Evolutionary conservation across 92 coral and sea anemone species (phyloP), one percentile per base, ranked within the genome.

Genomic region (Chrysogorgia sp.): DNA sequence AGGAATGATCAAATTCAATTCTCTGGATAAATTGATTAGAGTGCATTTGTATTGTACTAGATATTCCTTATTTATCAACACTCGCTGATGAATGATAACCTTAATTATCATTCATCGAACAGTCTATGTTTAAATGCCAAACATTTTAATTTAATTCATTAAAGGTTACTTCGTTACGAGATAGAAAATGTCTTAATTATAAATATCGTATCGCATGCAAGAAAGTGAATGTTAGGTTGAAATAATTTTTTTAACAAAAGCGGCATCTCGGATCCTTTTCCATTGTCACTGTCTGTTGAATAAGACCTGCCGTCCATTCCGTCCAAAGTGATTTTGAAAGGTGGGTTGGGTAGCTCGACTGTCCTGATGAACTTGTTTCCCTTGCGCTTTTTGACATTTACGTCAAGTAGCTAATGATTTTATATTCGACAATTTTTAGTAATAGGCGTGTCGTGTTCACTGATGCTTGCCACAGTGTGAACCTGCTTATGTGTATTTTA

Each of bases 361-460:
- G 45, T n/a, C 79, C 29, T 23, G 30, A 34, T 14, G 50, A 72
- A 72, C 55, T 72, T 71, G 77, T 71, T 49, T 49, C 29, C 31
- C 50, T 34, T n/a, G n/a, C 79, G 20, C 65, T 32, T 53, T 52
- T 17, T 72, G 79, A 72, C 79, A 72, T 72, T 72, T 72, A 72
- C 28, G 79, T 72, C 79, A 72, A 48, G 79, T 30, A 72, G 23
- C 40, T 72, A 59, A 72, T 72, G 79, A 72, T 72, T 72, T 72
- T 72, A 2, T 64, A 53, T 56, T 72, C 79, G 31, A 56, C 79
- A 26, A 45, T 19, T 29, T 61, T 52, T 57, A 3, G 6, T 23
- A 41, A 30, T 32, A 72, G 79, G 64, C 65, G 79, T 52, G 79
- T n/a, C 79, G 23, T 69, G 41, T 34, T 69, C 76, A 45, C 76